Evolutionary conservation across 2,797 vertebrate genomes (phyloP).

Genomic region (Amblyopsis hoosieri): DNA sequence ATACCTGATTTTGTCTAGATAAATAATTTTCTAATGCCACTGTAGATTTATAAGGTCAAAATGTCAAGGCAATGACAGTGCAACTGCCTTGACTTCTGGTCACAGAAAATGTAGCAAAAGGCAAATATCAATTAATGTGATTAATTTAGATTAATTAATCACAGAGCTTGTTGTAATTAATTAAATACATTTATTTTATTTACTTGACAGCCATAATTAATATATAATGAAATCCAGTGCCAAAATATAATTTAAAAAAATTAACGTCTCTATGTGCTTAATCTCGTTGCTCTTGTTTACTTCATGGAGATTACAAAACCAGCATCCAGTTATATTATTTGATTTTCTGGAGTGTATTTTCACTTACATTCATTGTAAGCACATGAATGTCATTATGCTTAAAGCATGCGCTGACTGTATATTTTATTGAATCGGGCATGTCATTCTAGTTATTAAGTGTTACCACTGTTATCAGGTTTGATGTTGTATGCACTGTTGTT

Average conservation of each 20-base stretch:
- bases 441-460: slow-evolving; percentile 76
- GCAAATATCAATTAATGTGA: too few relatives aligned
- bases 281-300: slow-evolving; percentile 77
- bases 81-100: too few relatives aligned
- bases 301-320: slow-evolving; percentile 70
- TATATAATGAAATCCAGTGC: slow-evolving; percentile 79
- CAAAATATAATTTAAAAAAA: slow-evolving; percentile 82
- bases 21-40: too few relatives aligned
- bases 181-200: too few relatives aligned
- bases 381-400: slow-evolving; percentile 81
- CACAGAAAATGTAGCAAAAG: too few relatives aligned
- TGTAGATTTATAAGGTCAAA: too few relatives aligned
- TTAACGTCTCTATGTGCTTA: slow-evolving; percentile 77
- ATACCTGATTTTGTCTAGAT: too few relatives aligned
- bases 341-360: slow-evolving; percentile 71
- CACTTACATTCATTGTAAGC: slow-evolving; percentile 70
- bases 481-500: slow-evolving; percentile 85
- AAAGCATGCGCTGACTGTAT: slow-evolving; percentile 85
- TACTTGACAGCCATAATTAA: background rate
- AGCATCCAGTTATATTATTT: slow-evolving; percentile 78
- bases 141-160: too few relatives aligned
- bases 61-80: too few relatives aligned
- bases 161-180: too few relatives aligned
- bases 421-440: slow-evolving; percentile 79
- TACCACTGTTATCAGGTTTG: slow-evolving; percentile 82